Base-by-base conservation (phyloP, 2,888 invertebrate genomes). In the Oasisia sp. region DNA sequence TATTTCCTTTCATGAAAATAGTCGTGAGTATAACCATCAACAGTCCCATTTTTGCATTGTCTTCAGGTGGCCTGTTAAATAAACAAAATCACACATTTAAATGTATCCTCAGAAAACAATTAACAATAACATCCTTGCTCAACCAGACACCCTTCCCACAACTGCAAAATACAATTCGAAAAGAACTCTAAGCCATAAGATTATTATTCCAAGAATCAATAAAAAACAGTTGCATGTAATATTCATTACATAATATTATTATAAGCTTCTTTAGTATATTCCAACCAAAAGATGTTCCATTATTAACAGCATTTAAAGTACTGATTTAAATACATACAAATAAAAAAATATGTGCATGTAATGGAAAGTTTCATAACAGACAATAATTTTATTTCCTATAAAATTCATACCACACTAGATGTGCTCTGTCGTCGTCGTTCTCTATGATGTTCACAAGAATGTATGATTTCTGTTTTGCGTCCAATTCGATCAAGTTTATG, bases 1-100 rank as follows among this genome's bases (percentile, higher is more conserved):
- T n/a, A 50, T 91, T 91, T 11, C 91, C 91, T 19, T 32, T 45
- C 91, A 91, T 91, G 45, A 91, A 91, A 27, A 91, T 45, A 14
- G 50, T 91, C 5, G 44, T 91, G 19, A 91, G 45, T 32, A 91
- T 45, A 14, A 91, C 91, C 91, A 91, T 91, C 32, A 91, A 12
- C 44, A 91, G n/a, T 44, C 45, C 91, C 32, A 91, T 38, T n/a
- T 45, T 91, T 38, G 91, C 91, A 91, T 91, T 91, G 91, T 91
- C 91, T 32, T 91, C 91, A 19, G 44, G 27, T 14, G 91, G n/a
- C 91, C 91, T 91, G 91, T 27, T 4, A 91, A 27, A n/a, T 38
- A 32, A 14, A 91, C 14, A 91, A 14, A 74, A 74, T 27, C 19
- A 19, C 74, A 74, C 27, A 38, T 38, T 38, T 38, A 38, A 38